A percentile compares a stretch with the other conserved stretches of the same genome.
Evolutionary conservation across 2,113 vertebrate species (phyloP).

Genomic region (Bubo blakistoni): DNA sequence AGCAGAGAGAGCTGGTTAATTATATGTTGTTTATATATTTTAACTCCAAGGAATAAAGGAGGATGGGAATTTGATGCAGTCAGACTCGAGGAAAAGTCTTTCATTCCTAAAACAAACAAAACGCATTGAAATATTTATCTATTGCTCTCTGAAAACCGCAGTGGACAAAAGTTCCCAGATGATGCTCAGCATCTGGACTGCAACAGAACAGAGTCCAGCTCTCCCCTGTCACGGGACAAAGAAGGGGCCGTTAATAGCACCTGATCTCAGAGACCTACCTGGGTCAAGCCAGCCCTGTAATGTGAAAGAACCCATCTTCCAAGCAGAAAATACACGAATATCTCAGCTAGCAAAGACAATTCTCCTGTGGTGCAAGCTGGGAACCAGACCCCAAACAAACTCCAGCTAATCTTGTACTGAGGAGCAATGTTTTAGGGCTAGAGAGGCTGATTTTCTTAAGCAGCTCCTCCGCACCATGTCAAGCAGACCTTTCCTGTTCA

Average conservation of each 20-base stretch:
- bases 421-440: not conserved
- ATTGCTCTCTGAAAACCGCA: not conserved
- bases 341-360: not conserved
- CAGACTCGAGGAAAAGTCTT: not conserved
- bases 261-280: not conserved
- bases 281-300: not conserved
- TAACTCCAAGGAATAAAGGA: not conserved
- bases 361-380: not conserved
- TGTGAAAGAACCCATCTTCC: not conserved
- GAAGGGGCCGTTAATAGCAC: not conserved
- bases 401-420: not conserved
- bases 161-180: not conserved
- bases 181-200: not conserved
- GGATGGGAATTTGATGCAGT: not conserved
- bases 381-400: not conserved
- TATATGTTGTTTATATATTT: not conserved
- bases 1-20: not conserved
- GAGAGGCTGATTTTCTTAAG: not conserved
- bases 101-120: not conserved
- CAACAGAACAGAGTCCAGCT: not conserved
- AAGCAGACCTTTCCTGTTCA: not conserved
- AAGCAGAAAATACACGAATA: not conserved
- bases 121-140: not conserved
- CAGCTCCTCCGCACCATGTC: not conserved
- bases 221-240: accelerated